Evolutionary conservation across 30 jellyfish, hydroid and myxozoan genomes (phyloP).

Genomic region (Catostylus mosaicus): DNA sequence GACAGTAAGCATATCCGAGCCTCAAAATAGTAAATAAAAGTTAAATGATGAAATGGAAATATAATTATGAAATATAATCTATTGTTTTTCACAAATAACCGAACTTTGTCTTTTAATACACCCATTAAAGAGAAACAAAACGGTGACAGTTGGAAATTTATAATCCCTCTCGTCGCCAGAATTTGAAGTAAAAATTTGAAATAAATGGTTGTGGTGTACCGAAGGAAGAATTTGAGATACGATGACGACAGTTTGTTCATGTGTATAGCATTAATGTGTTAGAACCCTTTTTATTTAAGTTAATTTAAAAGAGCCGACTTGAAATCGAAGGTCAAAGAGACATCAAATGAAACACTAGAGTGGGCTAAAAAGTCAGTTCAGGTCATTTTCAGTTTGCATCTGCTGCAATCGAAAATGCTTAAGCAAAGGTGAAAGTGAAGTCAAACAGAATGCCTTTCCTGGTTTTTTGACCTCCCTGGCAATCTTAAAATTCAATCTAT

Average conservation of each 20-base stretch:
- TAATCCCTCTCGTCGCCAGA: conserved; percentile 73
- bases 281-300: not conserved
- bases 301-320: not conserved
- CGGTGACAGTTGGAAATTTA: conserved; percentile 24
- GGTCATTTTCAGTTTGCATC: too few relatives aligned
- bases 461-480: too few relatives aligned
- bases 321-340: not conserved
- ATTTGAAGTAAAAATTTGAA: conserved; percentile 32
- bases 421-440: too few relatives aligned
- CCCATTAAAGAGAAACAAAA: conserved; percentile 8
- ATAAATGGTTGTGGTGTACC: conserved; percentile 62
- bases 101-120: conserved; percentile 25
- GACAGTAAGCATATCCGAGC: not conserved
- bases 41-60: not conserved
- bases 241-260: not conserved
- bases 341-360: too few relatives aligned
- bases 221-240: conserved; percentile 3
- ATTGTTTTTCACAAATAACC: not conserved
- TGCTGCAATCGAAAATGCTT: too few relatives aligned
- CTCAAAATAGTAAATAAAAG: not conserved
- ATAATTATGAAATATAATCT: not conserved
- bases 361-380: too few relatives aligned
- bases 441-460: too few relatives aligned
- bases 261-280: not conserved
- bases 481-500: too few relatives aligned